Percentiles rank a stretch among this genome's conserved stretches.
These are phyloP conservation scores for Troglohyphantes excavatus DNA, from an alignment of 2,888 invertebrate genomes.

Conservation along the genomic window DNA sequence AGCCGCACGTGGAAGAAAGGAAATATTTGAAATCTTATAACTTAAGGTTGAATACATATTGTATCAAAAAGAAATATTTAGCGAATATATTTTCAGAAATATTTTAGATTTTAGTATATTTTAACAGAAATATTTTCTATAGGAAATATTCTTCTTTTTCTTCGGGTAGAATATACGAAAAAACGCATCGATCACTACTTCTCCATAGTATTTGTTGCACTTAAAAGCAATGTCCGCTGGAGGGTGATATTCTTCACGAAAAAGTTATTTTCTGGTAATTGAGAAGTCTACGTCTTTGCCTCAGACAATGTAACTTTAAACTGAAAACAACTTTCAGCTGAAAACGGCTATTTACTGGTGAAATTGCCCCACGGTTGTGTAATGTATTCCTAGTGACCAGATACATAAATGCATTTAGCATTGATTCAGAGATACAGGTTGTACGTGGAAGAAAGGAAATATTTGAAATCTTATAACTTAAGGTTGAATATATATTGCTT, in stretches of 20 bases:
- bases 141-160: not conserved
- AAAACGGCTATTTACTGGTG: not conserved
- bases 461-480: too few species aligned
- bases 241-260: not conserved
- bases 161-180: not conserved
- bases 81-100: too few species aligned
- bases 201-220: constrained; percentile 3
- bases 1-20: too few species aligned
- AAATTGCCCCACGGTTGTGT: not conserved
- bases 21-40: too few species aligned
- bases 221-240: not conserved
- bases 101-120: too few species aligned
- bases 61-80: too few species aligned
- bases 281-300: not conserved
- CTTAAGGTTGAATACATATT: too few species aligned
- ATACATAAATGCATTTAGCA: too few species aligned
- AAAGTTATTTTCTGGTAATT: not conserved
- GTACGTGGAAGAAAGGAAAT: too few species aligned
- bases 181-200: constrained; percentile 26
- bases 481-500: too few species aligned
- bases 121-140: constrained; percentile 30
- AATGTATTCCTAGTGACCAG: too few species aligned
- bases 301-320: not conserved
- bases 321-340: not conserved
- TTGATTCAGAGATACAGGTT: too few species aligned